Conservation (phyloP, 2,113 vertebrate species). For the Callorhinus ursinus region DNA sequence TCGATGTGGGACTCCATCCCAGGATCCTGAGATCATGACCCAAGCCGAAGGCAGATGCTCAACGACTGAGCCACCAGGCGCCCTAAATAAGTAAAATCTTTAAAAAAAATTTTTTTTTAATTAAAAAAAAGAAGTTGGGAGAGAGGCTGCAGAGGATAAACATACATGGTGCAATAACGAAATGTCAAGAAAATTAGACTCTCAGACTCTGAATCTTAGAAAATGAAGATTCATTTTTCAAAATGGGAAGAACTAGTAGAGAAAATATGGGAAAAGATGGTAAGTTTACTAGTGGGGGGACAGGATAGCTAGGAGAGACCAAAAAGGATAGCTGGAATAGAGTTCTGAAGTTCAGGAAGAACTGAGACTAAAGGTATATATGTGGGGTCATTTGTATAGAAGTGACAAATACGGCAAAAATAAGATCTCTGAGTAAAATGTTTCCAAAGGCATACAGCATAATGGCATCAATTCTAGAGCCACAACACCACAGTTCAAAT, state of each 20-base stretch:
- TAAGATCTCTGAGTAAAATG: not conserved
- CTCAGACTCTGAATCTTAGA: conserved; percentile 20
- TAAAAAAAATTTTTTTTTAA: not conserved
- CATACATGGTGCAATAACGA: not conserved
- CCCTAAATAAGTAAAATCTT: not conserved
- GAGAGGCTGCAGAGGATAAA: conserved; percentile 12
- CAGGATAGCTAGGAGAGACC: not conserved
- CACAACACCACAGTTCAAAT: not conserved
- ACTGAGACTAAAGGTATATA: not conserved
- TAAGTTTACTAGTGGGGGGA: not conserved
- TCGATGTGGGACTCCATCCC: too few relatives aligned
- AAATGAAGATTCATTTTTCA: conserved; percentile 4
- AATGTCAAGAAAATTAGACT: not conserved
- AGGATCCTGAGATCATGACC: too few relatives aligned
- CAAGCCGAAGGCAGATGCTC: too few relatives aligned
- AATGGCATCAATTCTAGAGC: not conserved
- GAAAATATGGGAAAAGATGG: conserved; percentile 13
- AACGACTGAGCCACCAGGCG: too few relatives aligned
- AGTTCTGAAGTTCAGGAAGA: not conserved
- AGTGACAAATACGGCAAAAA: not conserved
- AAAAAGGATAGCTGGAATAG: not conserved
- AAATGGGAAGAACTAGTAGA: not conserved
- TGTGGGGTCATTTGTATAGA: not conserved
- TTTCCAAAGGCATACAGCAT: not conserved
- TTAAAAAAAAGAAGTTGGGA: not conserved